Evolutionary conservation across 2,113 vertebrate genomes (phyloP).

Genomic region (Felis chaus): DNA sequence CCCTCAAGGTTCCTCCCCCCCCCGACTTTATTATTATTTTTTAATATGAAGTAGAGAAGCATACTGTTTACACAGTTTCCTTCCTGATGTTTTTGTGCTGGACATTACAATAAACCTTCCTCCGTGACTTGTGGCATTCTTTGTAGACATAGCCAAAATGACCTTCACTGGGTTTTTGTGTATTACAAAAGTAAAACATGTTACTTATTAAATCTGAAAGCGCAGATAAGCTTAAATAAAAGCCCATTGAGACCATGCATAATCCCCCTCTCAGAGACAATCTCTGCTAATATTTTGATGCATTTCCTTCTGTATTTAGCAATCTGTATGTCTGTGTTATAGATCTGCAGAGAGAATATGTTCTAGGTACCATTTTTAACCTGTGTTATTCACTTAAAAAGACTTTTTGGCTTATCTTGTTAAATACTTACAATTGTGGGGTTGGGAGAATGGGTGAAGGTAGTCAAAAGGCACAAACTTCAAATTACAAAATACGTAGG

Average conservation of each 20-base stretch:
- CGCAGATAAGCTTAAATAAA: conserved; percentile 19
- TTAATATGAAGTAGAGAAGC: not conserved
- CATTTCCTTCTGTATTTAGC: not conserved
- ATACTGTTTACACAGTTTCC: not conserved
- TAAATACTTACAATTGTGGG: not conserved
- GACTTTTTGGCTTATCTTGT: not conserved
- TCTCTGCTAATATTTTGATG: not conserved
- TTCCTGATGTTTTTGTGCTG: not conserved
- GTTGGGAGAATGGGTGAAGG: not conserved
- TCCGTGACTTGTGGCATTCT: not conserved
- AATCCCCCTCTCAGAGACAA: not conserved
- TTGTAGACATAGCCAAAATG: not conserved
- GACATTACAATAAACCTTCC: not conserved
- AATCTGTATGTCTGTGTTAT: not conserved
- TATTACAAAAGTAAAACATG: not conserved
- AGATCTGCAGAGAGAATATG: not conserved
- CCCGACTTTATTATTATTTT: not conserved
- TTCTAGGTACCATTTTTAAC: not conserved
- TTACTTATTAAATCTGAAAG: conserved; percentile 15
- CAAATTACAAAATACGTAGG: not conserved
- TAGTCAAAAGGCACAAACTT: not conserved
- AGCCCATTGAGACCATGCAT: not conserved
- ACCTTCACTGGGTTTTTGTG: not conserved
- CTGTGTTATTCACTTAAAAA: not conserved
- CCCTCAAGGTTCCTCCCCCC: not conserved